Evolutionary conservation across 2,888 invertebrate genomes (phyloP).

Genomic region (Drosophila macrospina): DNA sequence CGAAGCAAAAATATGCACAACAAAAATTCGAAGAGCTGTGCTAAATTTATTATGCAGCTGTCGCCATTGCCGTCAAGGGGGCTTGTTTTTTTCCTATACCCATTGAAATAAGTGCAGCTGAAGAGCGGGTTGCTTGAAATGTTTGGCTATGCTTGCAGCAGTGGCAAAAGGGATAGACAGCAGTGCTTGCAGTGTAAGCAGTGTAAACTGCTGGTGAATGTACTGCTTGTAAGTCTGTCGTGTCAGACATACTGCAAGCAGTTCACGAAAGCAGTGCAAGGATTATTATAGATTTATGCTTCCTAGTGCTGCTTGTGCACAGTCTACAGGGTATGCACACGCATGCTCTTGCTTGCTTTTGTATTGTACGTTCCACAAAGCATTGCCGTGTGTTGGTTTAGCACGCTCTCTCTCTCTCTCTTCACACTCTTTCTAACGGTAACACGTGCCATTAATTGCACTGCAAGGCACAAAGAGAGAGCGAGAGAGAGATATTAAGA

Average conservation of each 20-base stretch:
- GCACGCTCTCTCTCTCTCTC: constrained; percentile 19
- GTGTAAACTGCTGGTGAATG: background rate
- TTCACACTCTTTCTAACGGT: constrained; percentile 46
- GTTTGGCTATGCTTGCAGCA: background rate
- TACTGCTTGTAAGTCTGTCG: too few species aligned
- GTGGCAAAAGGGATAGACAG: background rate
- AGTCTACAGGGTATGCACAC: background rate
- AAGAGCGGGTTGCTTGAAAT: background rate
- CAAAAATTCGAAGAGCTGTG: constrained; percentile 75
- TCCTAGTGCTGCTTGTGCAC: too few species aligned
- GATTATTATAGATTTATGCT: background rate
- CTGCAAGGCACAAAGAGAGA: constrained; percentile 4
- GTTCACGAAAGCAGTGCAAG: background rate
- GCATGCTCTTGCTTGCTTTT: constrained; percentile 1
- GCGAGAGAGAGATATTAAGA: background rate
- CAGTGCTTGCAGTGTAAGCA: background rate
- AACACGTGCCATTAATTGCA: constrained; percentile 74
- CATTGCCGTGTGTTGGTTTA: constrained; percentile 18
- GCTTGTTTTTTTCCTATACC: constrained; percentile 21
- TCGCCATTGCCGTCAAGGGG: constrained; percentile 54
- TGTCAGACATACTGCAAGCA: too few species aligned
- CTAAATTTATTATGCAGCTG: constrained; percentile 78
- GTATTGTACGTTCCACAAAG: constrained; percentile 19
- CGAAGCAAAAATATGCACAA: constrained; percentile 5
- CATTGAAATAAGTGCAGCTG: background rate